Evolutionary conservation across 2,113 vertebrate genomes (phyloP).

Genomic region (Gymnorhina tibicen): DNA sequence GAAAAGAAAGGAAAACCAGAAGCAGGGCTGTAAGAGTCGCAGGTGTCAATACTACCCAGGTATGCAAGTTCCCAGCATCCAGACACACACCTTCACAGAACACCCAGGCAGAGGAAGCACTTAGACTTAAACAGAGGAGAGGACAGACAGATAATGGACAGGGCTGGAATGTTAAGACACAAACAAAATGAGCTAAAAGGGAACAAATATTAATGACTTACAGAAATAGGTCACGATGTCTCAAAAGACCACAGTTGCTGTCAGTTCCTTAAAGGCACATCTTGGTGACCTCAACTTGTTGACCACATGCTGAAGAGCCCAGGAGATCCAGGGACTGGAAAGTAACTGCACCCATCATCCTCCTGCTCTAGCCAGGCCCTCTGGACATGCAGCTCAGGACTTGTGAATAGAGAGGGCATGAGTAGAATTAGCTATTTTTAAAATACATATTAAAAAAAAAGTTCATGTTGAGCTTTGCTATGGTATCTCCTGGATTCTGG

Average conservation of each 20-base stretch:
- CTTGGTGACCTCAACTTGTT: not conserved
- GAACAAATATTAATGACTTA: not conserved
- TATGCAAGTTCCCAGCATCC: not conserved
- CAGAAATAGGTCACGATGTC: not conserved
- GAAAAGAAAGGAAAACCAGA: not conserved
- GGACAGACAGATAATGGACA: not conserved
- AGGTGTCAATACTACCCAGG: not conserved
- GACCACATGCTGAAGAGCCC: not conserved
- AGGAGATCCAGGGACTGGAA: not conserved
- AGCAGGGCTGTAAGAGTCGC: not conserved
- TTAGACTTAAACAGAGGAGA: not conserved
- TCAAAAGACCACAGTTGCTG: not conserved
- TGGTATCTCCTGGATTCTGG: not conserved
- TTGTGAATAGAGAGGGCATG: not conserved
- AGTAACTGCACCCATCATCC: not conserved
- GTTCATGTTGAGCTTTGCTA: not conserved
- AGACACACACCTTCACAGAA: not conserved
- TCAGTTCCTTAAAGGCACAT: not conserved
- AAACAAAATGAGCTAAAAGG: not conserved
- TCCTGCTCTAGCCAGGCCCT: not conserved
- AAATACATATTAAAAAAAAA: not conserved
- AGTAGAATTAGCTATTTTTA: not conserved
- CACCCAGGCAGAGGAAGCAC: not conserved
- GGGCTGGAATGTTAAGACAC: not conserved
- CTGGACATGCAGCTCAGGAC: not conserved